Evolutionary conservation across 1,140 invertebrate genomes (phyloP).

Genomic region (Aleiodes sp.): DNA sequence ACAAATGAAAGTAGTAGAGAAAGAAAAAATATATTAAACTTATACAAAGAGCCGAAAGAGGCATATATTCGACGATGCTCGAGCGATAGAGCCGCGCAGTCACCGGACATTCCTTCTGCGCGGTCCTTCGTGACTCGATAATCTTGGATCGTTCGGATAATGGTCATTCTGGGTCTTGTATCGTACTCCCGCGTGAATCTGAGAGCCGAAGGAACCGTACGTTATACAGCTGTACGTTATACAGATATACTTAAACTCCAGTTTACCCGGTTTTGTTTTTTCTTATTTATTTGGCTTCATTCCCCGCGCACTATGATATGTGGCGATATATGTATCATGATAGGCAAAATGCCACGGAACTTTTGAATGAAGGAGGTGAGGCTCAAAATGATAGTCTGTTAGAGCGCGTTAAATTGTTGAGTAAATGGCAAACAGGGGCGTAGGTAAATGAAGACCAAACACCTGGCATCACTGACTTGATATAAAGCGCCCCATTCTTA

Average conservation of each 20-base stretch:
- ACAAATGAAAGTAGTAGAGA: neutral
- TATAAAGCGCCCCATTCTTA: slow-evolving; percentile 30
- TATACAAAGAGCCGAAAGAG: slow-evolving; percentile 19
- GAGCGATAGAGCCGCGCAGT: slow-evolving; percentile 11
- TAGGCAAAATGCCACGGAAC: neutral
- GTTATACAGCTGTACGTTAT: neutral
- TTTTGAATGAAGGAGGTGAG: slow-evolving; percentile 40
- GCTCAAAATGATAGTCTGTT: slow-evolving; percentile 49
- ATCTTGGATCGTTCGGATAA: slow-evolving; percentile 20
- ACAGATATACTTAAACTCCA: neutral
- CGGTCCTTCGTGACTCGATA: slow-evolving; percentile 11
- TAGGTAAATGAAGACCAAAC: slow-evolving; percentile 24
- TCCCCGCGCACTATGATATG: neutral
- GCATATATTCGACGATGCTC: slow-evolving; percentile 6
- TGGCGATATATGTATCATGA: too few species aligned
- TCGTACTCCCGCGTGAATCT: neutral
- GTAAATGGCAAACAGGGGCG: slow-evolving; percentile 43
- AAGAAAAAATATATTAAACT: slow-evolving; percentile 14
- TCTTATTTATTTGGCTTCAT: neutral
- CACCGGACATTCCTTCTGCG: neutral
- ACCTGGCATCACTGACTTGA: slow-evolving; percentile 48
- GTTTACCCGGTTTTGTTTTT: too few species aligned
- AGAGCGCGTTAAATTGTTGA: slow-evolving; percentile 47
- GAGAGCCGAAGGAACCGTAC: neutral
- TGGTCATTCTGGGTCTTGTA: slow-evolving; percentile 21